A percentile compares a stretch with the other conserved stretches of the same genome.
These are phyloP conservation scores for Drosophila stalkeri DNA, from an alignment of 2,888 invertebrate species.

Conservation along the genomic window DNA sequence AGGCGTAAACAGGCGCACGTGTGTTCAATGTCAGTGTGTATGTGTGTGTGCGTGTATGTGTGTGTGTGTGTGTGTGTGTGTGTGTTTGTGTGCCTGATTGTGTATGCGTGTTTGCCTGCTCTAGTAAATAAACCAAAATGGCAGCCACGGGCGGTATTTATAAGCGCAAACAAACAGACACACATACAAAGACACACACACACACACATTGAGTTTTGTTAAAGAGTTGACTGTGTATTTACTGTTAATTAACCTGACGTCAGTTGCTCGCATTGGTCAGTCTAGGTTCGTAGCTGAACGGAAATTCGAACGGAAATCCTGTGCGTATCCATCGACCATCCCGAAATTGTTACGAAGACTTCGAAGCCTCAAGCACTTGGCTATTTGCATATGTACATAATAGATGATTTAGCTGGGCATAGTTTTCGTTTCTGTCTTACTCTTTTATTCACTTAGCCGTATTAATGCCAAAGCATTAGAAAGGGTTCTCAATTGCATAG, in stretches of 20 bases:
- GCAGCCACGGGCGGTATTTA: constrained; percentile 27
- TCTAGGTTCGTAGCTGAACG: too few relatives aligned
- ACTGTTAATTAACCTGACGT: constrained; percentile 71
- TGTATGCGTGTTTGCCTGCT: constrained; percentile 46
- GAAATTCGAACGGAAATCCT: constrained; percentile 54
- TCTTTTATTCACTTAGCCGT: constrained; percentile 52
- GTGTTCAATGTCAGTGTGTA: constrained; percentile 52
- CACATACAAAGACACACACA: neutral
- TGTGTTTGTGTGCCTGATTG: constrained; percentile 55
- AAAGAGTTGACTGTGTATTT: constrained; percentile 55
- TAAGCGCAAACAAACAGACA: neutral
- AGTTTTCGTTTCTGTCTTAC: neutral
- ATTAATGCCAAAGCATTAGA: constrained; percentile 57
- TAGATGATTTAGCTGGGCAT: constrained; percentile 41
- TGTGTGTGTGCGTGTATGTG: neutral
- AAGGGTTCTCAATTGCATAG: constrained; percentile 28
- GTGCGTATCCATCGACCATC: neutral
- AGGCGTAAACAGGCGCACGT: constrained; percentile 61
- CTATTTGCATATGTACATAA: constrained; percentile 63
- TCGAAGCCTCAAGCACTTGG: constrained; percentile 4
- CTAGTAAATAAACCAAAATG: constrained; percentile 55
- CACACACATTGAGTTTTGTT: neutral
- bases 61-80: constrained; percentile 60
- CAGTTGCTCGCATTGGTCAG: constrained; percentile 28
- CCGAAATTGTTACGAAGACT: neutral